Base-by-base conservation (phyloP, 2,797 vertebrate genomes). In the Crenuchus spilurus region DNA sequence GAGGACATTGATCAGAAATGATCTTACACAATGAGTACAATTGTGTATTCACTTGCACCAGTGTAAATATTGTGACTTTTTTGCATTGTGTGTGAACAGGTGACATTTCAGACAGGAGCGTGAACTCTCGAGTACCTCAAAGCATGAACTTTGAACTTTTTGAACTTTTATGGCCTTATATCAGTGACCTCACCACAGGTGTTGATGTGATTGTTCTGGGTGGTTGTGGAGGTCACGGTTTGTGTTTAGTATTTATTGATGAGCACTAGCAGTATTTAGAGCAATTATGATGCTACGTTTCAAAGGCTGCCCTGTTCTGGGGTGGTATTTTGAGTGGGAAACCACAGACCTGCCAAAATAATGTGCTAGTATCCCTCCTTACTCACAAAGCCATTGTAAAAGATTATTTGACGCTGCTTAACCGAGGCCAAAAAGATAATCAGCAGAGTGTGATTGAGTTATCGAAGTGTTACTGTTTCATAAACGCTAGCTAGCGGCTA, bases 81-180 rank as follows among this genome's bases (percentile, higher is more conserved):
- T 87, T 85, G 81, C 72, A 41, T 83, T 35, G 48, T 62, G 65
- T 77, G 70, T 78, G 70, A 73, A 78, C 51, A 68, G 84, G 66
- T 81, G 80, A 81, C 79, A 81, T 70, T 61, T 81, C 74, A 70
- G 77, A 87, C 74, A 75, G 82, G 42, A 78, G 89, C 83, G 87
- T 84, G 90, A 91, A 84, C 86, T 88, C 91, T 87, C 86, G 86
- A 88, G 92, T 93, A 96, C 93, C 94, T 97, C 95, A 92, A 87
- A 94, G 95, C 95, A 95, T 95, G 95, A 92, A 88, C 93, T 92
- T 84, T 86, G 84, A 54, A 92, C 83, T 87, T 92, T 86, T 91
- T 80, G 82, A 84, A 92, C 84, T 87, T 92, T 87, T 89, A 92
- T 92, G 90, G 92, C 93, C 92, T 94, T 94, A 94, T 90, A 90